Evolutionary conservation across 2,113 vertebrate genomes (phyloP).

Genomic region (Piprites chloris): DNA sequence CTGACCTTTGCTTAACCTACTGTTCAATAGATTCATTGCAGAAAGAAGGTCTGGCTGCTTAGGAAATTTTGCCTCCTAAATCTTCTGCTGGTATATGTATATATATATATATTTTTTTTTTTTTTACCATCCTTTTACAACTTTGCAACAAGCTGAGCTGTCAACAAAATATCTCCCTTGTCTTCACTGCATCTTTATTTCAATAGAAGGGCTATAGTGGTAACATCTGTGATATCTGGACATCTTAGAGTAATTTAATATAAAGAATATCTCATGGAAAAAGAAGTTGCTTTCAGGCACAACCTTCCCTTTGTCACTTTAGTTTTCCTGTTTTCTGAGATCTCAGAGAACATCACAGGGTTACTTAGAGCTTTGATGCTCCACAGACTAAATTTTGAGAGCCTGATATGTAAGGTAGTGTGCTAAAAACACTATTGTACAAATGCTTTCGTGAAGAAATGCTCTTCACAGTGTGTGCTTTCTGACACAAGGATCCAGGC

Average conservation of each 20-base stretch:
- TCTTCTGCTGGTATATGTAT: background rate
- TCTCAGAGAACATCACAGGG: background rate
- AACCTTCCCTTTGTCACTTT: background rate
- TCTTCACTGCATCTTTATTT: background rate
- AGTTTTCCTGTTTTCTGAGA: background rate
- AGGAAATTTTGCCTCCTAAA: conserved; percentile 24
- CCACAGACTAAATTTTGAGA: background rate
- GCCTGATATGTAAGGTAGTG: background rate
- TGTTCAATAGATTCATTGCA: conserved; percentile 20
- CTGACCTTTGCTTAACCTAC: conserved; percentile 55
- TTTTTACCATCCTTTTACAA: background rate
- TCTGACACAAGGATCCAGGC: background rate
- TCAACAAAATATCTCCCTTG: background rate
- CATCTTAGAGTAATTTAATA: background rate
- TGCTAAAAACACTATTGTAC: background rate
- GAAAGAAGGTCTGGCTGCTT: background rate
- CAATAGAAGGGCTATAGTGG: background rate
- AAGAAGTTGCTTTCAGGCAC: background rate
- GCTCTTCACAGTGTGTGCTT: background rate
- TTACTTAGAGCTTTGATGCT: background rate
- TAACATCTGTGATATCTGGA: background rate
- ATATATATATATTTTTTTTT: background rate
- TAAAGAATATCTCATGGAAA: background rate
- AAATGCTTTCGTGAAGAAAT: background rate
- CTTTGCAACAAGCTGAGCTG: background rate